A percentile compares a stretch with the other conserved stretches of the same genome.
Conservation (phyloP, 2,797 vertebrate species). For the Aulostomus chinensis region DNA sequence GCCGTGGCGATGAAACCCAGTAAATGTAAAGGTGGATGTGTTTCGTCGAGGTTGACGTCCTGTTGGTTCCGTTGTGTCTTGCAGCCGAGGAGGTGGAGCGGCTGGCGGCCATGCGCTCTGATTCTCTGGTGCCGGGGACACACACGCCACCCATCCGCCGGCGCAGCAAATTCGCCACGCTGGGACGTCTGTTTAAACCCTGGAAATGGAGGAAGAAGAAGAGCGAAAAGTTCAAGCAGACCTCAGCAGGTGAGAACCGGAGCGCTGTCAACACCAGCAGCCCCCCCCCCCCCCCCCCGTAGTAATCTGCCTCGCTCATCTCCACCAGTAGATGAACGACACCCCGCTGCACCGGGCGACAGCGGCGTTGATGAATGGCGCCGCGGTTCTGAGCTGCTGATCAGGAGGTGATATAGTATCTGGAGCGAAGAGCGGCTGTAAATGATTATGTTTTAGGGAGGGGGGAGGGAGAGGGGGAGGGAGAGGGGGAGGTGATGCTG, state of each 20-base stretch:
- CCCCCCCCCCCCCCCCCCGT: not conserved
- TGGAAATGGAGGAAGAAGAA: constrained; percentile 99
- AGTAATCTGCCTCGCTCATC: constrained; percentile 6
- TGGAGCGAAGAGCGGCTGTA: constrained; percentile 4
- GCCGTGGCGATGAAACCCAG: not conserved
- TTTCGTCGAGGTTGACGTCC: not conserved
- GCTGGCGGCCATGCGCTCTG: constrained; percentile 95
- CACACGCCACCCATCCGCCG: constrained; percentile 96
- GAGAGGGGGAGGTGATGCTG: too few species aligned
- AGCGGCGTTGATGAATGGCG: constrained; percentile 23
- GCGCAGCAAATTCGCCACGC: constrained; percentile 92
- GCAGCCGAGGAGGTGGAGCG: constrained; percentile 95
- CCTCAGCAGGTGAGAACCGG: constrained; percentile 86
- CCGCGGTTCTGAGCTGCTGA: constrained; percentile 13
- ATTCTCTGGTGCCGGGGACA: constrained; percentile 95
- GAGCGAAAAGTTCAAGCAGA: constrained; percentile 96
- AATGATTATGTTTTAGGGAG: constrained; percentile 27
- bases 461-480: too few species aligned
- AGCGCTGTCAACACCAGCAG: not conserved
- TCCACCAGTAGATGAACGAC: constrained; percentile 11
- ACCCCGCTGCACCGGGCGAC: constrained; percentile 16
- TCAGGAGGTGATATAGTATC: constrained; percentile 9
- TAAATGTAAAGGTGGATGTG: too few species aligned
- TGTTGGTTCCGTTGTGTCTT: constrained; percentile 30
- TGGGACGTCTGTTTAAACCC: constrained; percentile 93